phyloP scores from a whole-genome alignment of 2,113 vertebrate genomes.

The Casuarius casuarius region DNA sequence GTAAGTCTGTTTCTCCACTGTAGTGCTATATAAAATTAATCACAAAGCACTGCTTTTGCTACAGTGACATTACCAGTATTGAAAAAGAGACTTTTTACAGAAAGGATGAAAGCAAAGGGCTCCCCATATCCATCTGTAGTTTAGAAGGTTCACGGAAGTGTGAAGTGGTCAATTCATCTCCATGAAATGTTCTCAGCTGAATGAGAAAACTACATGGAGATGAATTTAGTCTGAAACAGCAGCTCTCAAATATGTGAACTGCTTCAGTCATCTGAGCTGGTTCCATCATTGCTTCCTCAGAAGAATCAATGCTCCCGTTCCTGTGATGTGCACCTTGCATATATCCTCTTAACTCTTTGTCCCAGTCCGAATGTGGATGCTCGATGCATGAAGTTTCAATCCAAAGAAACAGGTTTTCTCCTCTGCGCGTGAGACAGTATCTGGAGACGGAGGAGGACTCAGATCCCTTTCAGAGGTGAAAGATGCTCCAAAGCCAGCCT shows the following conservation, averaged over 20 bases:
- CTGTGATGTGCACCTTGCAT: neutral
- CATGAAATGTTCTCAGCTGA: conserved; percentile 25
- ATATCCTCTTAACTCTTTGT: neutral
- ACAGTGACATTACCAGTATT: neutral
- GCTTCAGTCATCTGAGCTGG: neutral
- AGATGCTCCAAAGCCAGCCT: fast-evolving
- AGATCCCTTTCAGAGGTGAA: neutral
- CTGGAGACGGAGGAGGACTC: neutral
- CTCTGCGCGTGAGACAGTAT: fast-evolving
- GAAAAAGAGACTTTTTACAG: conserved; percentile 7
- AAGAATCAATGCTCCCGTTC: neutral
- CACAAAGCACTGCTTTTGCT: neutral
- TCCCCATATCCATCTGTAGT: conserved; percentile 12
- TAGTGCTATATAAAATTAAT: neutral
- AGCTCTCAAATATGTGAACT: neutral
- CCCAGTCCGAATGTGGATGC: fast-evolving
- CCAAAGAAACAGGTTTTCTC: neutral
- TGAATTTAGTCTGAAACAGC: neutral
- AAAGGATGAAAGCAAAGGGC: neutral
- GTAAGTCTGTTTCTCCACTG: neutral
- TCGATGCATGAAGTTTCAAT: neutral
- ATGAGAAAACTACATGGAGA: neutral
- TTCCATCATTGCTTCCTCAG: neutral
- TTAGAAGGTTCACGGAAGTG: conserved; percentile 47
- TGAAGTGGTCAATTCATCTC: neutral